phyloP scores from a whole-genome alignment of 2,888 invertebrate genomes.

The Eugnorisma glareosa region DNA sequence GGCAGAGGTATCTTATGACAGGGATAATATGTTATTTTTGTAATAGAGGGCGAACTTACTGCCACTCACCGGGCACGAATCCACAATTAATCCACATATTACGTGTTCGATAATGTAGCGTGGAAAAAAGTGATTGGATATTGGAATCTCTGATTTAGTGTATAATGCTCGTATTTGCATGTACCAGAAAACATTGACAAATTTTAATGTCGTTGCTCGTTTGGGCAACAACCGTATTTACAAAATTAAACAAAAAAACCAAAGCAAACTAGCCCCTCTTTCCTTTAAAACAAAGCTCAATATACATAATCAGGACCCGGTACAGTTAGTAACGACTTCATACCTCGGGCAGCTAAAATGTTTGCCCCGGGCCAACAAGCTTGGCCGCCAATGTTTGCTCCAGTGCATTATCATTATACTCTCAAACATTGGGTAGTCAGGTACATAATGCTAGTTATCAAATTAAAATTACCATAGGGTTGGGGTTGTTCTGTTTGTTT shows the following conservation, averaged over 20 bases:
- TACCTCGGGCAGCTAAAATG: slow-evolving; percentile 67
- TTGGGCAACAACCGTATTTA: neutral
- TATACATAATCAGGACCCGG: slow-evolving; percentile 47
- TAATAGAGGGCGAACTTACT: neutral
- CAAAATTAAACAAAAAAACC: neutral
- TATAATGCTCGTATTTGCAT: neutral
- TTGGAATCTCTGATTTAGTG: neutral
- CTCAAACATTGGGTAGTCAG: slow-evolving; percentile 41
- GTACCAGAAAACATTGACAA: neutral
- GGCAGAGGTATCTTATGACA: neutral
- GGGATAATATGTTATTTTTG: neutral
- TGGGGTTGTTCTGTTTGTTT: slow-evolving; percentile 21
- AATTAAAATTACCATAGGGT: slow-evolving; percentile 43
- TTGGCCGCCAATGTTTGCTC: slow-evolving; percentile 42
- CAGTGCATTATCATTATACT: slow-evolving; percentile 59
- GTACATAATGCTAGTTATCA: slow-evolving; percentile 30
- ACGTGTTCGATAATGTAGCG: neutral
- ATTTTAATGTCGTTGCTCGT: too few relatives aligned
- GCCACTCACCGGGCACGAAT: neutral
- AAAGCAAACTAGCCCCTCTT: slow-evolving; percentile 7
- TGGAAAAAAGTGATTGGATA: neutral
- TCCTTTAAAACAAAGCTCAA: slow-evolving; percentile 26
- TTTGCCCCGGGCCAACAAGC: slow-evolving; percentile 69
- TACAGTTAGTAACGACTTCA: slow-evolving; percentile 70
- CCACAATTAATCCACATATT: neutral